phyloP scores from a whole-genome alignment of 2,888 invertebrate genomes.

The Melieria omissa region DNA sequence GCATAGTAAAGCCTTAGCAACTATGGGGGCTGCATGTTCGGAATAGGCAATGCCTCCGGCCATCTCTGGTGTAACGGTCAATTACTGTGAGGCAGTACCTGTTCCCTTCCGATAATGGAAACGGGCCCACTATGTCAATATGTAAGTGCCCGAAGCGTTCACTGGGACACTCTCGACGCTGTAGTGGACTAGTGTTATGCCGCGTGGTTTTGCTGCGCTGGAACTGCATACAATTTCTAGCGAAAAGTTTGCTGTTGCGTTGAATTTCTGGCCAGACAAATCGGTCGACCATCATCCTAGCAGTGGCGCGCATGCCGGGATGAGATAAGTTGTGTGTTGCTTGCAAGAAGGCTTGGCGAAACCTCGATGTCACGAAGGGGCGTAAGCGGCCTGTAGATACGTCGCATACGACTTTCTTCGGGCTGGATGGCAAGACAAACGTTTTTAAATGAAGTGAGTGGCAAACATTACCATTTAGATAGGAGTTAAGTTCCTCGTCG shows the following conservation, averaged over 20 bases:
- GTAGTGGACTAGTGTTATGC: background rate
- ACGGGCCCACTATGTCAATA: no score
- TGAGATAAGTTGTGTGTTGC: constrained; percentile 37
- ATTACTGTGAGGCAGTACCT: no score
- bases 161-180: background rate
- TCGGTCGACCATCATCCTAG: constrained; percentile 39
- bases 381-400: constrained; percentile 40
- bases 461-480: no score
- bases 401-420: no score
- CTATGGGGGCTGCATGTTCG: no score
- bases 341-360: constrained; percentile 37
- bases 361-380: constrained; percentile 21
- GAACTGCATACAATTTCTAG: constrained; percentile 35
- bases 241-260: constrained; percentile 39
- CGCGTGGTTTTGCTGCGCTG: constrained; percentile 21
- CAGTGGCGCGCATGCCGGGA: constrained; percentile 31
- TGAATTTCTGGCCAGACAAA: constrained; percentile 50
- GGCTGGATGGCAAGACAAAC: no score
- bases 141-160: background rate
- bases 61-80: no score
- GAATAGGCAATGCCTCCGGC: no score
- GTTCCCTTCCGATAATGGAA: no score
- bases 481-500: no score
- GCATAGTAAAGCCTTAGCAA: no score
- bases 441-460: no score